phyloP scores from a whole-genome alignment of 2,113 vertebrate species.

The Podiceps cristatus region DNA sequence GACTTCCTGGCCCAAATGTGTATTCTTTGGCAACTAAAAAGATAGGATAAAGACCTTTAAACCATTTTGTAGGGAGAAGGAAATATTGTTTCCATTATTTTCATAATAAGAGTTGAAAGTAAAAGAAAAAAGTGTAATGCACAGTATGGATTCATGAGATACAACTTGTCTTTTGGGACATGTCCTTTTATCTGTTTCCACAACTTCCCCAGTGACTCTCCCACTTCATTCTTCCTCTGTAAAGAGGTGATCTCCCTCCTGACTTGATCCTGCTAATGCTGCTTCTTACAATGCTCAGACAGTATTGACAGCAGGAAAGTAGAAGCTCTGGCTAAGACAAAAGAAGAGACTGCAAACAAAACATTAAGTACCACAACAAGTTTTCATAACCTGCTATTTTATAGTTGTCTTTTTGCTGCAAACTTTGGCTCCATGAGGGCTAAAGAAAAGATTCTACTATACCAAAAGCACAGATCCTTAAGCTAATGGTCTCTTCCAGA shows the following conservation, averaged over 20 bases:
- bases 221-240: not conserved
- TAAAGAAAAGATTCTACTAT: not conserved
- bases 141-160: not conserved
- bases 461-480: not conserved
- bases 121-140: not conserved
- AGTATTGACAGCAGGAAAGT: not conserved
- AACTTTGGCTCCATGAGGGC: not conserved
- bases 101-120: not conserved
- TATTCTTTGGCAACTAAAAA: constrained; percentile 82
- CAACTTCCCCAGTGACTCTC: not conserved
- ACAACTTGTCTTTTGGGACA: not conserved
- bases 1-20: constrained; percentile 83
- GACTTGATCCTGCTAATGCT: not conserved
- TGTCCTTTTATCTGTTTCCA: not conserved
- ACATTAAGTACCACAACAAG: not conserved
- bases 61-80: not conserved
- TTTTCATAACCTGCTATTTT: not conserved
- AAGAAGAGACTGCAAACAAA: not conserved
- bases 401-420: not conserved
- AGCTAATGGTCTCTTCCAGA: not conserved
- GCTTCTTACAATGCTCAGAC: not conserved
- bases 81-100: not conserved
- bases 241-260: not conserved
- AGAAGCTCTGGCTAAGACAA: not conserved
- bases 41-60: not conserved